Base-by-base conservation (phyloP, 2,113 vertebrate species). In the Gambusia holbrooki region DNA sequence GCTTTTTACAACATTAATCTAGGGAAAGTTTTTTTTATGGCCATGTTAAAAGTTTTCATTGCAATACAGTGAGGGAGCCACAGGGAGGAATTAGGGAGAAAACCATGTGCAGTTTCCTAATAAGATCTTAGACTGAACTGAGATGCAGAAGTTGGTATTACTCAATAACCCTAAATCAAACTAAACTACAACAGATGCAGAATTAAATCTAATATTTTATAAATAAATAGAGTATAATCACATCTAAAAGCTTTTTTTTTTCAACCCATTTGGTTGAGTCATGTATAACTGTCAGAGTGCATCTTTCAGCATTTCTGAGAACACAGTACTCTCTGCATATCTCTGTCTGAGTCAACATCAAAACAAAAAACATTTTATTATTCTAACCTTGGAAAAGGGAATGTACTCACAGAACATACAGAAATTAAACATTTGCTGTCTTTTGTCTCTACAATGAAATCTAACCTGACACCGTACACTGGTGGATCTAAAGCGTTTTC, bases 401-500 rank as follows among this genome's bases (percentile, higher is more conserved):
- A 1, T 5, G 0, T 22, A 54, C 8, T 54, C 48, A 54, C 14
- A 25, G 19, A 54, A n/a, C 25, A 42, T 15, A 42, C 40, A 42
- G 3, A 15, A 42, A 4, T 13, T 15, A 37, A 37, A 10, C 35
- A 48, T 48, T 58, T 2, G 3, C 10, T 29, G 62, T 37, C 35
- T 37, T 40, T 42, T 22, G 15, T 29, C 58, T 2, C 14, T 32
- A 63, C 58, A 37, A 32, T 63, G 5, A 63, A 29, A 63, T 67
- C 11, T n/a, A 13, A 30, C 8, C 14, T 15, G 1, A 63, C 19
- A 33, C 73, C 45, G 48, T 40, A 28, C 62, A 67, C 4, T 14
- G 19, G 79, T 66, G 19, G 8, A 77, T 35, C n/a, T 40, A 17
- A 75, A 19, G 15, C 28, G 28, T 65, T 77, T 65, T 73, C 22